Conservation (phyloP, 2,113 vertebrate species). For the Parus major region DNA sequence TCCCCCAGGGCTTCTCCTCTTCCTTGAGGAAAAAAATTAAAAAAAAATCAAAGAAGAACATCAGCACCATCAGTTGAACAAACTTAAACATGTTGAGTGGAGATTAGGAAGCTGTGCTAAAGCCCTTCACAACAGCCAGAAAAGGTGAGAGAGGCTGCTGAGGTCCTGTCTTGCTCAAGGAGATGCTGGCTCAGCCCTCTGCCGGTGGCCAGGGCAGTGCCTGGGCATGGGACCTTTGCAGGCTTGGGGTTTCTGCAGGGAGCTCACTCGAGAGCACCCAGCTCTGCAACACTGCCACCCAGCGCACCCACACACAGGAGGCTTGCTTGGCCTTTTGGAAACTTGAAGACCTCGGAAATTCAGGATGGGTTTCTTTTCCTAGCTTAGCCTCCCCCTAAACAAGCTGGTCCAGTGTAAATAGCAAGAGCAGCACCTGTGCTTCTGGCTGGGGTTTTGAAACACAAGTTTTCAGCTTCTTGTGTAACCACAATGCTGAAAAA, state of each 20-base stretch:
- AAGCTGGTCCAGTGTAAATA: not conserved
- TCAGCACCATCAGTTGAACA: not conserved
- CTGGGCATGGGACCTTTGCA: not conserved
- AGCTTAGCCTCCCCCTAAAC: fast-evolving
- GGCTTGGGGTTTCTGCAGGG: not conserved
- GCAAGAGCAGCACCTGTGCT: not conserved
- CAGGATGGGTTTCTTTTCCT: not conserved
- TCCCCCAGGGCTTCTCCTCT: not conserved
- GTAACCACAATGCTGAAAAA: not conserved
- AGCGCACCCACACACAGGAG: fast-evolving
- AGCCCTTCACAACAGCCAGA: not conserved
- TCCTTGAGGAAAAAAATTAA: not conserved
- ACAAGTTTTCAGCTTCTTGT: not conserved
- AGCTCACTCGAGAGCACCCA: not conserved
- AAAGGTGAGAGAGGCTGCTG: not conserved
- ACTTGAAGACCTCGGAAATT: not conserved
- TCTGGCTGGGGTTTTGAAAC: not conserved
- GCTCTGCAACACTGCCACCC: slow-evolving; percentile 32
- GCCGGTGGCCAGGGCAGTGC: not conserved
- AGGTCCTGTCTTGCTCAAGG: not conserved
- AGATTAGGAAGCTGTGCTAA: not conserved
- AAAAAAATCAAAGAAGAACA: not conserved
- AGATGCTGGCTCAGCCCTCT: not conserved
- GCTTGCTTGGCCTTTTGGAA: not conserved
- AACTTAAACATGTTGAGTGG: not conserved